Percentiles rank a stretch among this genome's conserved stretches.
Conservation (phyloP, 2,797 vertebrate species). For the Nyctalus aviator region DNA sequence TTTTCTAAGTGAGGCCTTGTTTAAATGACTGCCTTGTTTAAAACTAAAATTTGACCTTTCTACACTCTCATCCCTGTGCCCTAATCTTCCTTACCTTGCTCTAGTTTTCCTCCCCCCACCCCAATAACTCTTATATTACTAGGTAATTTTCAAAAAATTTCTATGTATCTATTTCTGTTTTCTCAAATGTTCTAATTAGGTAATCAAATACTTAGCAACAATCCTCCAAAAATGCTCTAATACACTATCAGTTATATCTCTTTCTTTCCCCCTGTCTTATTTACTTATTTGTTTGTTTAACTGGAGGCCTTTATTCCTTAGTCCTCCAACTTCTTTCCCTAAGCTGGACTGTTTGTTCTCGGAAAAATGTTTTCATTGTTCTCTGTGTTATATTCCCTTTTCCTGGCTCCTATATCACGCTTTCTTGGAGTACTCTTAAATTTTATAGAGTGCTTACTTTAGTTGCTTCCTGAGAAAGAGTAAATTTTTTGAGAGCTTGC, state of each 20-base stretch:
- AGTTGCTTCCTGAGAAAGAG: neutral
- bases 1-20: neutral
- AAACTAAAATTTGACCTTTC: neutral
- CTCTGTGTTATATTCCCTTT: neutral
- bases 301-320: neutral
- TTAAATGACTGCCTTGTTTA: neutral
- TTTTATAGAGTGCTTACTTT: neutral
- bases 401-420: neutral
- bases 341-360: neutral
- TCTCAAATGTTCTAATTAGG: neutral
- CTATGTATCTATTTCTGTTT: neutral
- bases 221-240: neutral
- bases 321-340: neutral
- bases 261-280: neutral
- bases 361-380: neutral
- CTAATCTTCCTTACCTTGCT: neutral
- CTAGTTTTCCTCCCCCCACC: neutral
- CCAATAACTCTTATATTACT: neutral
- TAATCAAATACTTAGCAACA: neutral
- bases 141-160: neutral
- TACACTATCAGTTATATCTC: neutral
- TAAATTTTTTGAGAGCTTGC: neutral
- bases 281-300: neutral
- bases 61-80: fast-evolving
- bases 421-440: conserved; percentile 5